These are phyloP conservation scores for Agrotis ipsilon DNA, from an alignment of 2,888 invertebrate species.

Conservation along the genomic window DNA sequence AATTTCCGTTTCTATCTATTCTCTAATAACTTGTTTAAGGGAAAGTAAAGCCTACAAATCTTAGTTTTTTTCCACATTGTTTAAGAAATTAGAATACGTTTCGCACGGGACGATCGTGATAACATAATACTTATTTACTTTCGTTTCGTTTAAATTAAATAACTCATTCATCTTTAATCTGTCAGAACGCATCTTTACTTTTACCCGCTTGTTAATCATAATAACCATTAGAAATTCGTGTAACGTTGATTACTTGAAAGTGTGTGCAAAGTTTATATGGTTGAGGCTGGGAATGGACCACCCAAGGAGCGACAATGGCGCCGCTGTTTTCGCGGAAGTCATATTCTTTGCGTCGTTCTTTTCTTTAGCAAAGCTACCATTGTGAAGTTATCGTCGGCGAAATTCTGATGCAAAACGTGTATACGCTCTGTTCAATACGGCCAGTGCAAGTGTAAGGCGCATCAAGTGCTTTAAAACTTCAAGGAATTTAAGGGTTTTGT, in stretches of 20 bases:
- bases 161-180: constrained; percentile 75
- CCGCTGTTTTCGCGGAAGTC: constrained; percentile 17
- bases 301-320: constrained; percentile 29
- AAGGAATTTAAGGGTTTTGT: no score
- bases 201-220: constrained; percentile 65
- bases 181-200: constrained; percentile 61
- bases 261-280: constrained; percentile 38
- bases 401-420: not conserved
- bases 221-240: constrained; percentile 65
- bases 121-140: constrained; percentile 65
- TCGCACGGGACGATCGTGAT: constrained; percentile 72
- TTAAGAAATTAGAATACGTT: constrained; percentile 64
- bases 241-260: constrained; percentile 61
- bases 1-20: constrained; percentile 20
- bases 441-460: not conserved
- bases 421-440: not conserved
- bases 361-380: constrained; percentile 7
- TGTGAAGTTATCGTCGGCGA: not conserved
- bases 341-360: constrained; percentile 14
- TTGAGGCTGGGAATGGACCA: constrained; percentile 37
- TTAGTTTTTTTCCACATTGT: constrained; percentile 71
- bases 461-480: constrained; percentile 27
- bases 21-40: constrained; percentile 44
- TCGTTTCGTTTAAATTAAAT: constrained; percentile 75
- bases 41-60: constrained; percentile 69